phyloP scores from a whole-genome alignment of 2,888 invertebrate species.

The Synergus gifuensis region DNA sequence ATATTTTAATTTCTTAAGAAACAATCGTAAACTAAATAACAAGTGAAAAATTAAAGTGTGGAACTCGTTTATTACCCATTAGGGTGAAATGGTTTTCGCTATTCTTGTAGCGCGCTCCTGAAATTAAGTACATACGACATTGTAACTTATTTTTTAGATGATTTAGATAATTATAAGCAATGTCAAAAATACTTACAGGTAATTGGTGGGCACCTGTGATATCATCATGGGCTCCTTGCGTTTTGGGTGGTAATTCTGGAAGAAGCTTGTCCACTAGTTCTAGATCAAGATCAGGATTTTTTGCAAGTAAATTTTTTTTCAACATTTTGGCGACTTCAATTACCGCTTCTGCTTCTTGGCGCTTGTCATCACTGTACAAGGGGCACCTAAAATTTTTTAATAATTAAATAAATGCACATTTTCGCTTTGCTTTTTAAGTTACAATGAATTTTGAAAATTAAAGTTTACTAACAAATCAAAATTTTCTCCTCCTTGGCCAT shows the following conservation, averaged over 20 bases:
- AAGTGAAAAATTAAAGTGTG: not conserved
- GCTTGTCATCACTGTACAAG: conserved; percentile 75
- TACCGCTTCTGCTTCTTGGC: conserved; percentile 74
- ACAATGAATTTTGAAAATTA: conserved; percentile 42
- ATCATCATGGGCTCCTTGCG: conserved; percentile 59
- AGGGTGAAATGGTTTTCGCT: conserved; percentile 7
- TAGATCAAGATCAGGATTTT: conserved; percentile 72
- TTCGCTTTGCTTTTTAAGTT: not conserved
- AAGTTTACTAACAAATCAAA: conserved; percentile 68
- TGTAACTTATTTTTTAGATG: not conserved
- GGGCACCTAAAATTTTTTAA: conserved; percentile 72
- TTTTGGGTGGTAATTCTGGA: conserved; percentile 59
- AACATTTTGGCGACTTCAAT: conserved; percentile 73
- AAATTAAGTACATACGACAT: not conserved
- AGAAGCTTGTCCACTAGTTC: conserved; percentile 66
- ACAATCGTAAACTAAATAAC: not conserved
- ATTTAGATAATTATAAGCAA: not conserved
- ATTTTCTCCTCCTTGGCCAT: conserved; percentile 75
- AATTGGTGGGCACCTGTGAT: conserved; percentile 53
- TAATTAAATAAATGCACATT: not conserved
- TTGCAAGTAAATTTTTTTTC: conserved; percentile 70
- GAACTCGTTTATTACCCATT: not conserved
- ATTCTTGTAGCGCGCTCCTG: conserved; percentile 21
- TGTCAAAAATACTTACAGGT: conserved; percentile 53
- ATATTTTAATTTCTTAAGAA: too few species aligned